Evolutionary conservation across 2,797 vertebrate species (phyloP), one percentile per base, ranked within the genome.

Genomic region (Clarias platycephalus): DNA sequence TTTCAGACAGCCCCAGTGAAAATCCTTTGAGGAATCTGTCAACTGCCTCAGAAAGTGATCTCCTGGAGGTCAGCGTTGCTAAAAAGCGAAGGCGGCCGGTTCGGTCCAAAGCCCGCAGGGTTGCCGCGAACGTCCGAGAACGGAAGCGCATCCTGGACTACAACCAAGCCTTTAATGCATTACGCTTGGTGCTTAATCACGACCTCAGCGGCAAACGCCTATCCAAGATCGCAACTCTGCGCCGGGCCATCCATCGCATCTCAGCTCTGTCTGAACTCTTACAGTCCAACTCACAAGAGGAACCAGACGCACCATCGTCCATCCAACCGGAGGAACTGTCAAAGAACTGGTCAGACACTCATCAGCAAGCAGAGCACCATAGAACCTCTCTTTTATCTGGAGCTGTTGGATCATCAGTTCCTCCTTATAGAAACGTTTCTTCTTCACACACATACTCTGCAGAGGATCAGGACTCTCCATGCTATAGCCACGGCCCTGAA

Each of bases 121-220:
- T 96, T 88, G 97, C 98, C 0, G 98, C 98, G 89, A 99, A 99
- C 0, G 95, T 99, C 84, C 92, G 97, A 0, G 98, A 99, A 92
- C 93, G 98, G 58, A 98, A 97, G 87, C 96, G 97, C 87, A 98
- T 99, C 90, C 93, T 99, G 94, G 97, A 99, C 90, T 99, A 99
- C 94, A 99, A 99, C 89, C 96, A 97, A 90, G 97, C 97, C 4
- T 99, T 99, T 89, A 98, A 99, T 0, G 96, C 97, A 20, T 94
- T 99, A 62, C 96, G 97, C 0, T 88, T 96, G 12, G 93, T 95
- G 20, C 94, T 99, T 72, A 96, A 94, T 70, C 97, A 99, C 0
- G 97, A 99, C 93, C 95, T 97, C 13, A 94, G 94, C 0, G 97
- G 97, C 85, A 99, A 99, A 90, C 93, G 97, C 8, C 95, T 99